These are phyloP conservation scores for Himalopsyche japonica DNA, from an alignment of 2,888 invertebrate genomes.

Conservation along the genomic window DNA sequence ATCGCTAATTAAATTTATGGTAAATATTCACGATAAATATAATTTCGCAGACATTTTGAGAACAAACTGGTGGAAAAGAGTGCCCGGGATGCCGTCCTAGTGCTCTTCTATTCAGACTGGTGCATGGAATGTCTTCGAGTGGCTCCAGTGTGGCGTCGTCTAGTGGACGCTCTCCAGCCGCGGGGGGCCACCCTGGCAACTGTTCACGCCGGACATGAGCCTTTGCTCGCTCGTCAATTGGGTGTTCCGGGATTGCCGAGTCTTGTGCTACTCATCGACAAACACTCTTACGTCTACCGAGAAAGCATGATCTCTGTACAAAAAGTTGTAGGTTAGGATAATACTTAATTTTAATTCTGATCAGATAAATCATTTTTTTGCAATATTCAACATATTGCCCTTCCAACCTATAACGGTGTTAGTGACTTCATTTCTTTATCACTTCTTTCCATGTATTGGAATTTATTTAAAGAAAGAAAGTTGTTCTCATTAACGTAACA, in stretches of 20 bases:
- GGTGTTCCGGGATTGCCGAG: slow-evolving; percentile 83
- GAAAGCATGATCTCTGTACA: slow-evolving; percentile 79
- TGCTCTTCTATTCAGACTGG: slow-evolving; percentile 94
- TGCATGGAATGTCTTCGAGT: slow-evolving; percentile 89
- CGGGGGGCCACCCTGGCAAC: slow-evolving; percentile 81
- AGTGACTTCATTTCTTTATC: no score
- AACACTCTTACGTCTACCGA: slow-evolving; percentile 82
- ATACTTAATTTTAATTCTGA: no score
- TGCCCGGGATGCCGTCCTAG: slow-evolving; percentile 76
- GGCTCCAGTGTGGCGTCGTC: slow-evolving; percentile 82
- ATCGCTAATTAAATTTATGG: no score
- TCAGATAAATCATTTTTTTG: no score
- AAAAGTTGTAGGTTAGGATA: slow-evolving; percentile 72
- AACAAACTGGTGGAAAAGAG: slow-evolving; percentile 85
- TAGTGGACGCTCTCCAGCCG: slow-evolving; percentile 85
- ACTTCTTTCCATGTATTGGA: no score
- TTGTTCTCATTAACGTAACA: no score
- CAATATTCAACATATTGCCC: no score
- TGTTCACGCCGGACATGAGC: slow-evolving; percentile 83
- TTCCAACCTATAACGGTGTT: no score
- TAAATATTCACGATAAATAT: not conserved
- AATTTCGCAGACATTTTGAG: slow-evolving; percentile 75
- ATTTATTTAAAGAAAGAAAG: no score
- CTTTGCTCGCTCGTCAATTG: slow-evolving; percentile 73
- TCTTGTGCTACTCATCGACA: slow-evolving; percentile 77